A percentile compares a stretch with the other conserved stretches of the same genome.
Evolutionary conservation across 2,888 invertebrate genomes (phyloP).

Genomic region (Labia minor): DNA sequence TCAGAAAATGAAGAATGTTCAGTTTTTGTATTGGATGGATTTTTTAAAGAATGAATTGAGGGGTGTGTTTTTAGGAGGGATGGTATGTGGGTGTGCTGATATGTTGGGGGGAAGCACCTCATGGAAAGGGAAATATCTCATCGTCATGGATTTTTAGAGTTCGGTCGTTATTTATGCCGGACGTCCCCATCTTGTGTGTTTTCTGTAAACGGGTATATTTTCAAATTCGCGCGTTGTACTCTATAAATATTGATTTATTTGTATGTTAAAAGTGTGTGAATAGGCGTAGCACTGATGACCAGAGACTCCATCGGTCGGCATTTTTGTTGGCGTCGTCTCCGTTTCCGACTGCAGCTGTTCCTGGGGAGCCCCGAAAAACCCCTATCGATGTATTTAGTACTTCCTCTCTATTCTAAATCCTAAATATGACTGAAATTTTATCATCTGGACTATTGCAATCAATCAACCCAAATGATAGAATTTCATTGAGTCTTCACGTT

Average conservation of each 20-base stretch:
- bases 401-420: neutral
- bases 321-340: neutral
- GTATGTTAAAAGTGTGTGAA: neutral
- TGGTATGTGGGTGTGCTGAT: neutral
- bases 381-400: neutral
- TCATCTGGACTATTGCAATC: too few species aligned
- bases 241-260: neutral
- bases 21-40: neutral
- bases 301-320: neutral
- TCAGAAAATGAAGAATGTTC: too few species aligned
- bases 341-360: neutral
- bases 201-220: slow-evolving; percentile 3
- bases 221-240: neutral
- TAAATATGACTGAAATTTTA: neutral
- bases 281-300: neutral
- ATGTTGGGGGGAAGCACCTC: neutral
- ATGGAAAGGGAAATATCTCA: neutral
- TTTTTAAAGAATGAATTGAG: neutral
- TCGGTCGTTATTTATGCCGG: neutral
- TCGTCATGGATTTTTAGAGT: neutral
- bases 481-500: neutral
- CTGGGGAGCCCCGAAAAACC: slow-evolving; percentile 4
- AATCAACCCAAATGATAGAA: slow-evolving; percentile 14
- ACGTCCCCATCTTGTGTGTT: neutral
- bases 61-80: neutral